Percentiles rank a stretch among this genome's conserved stretches.
Evolutionary conservation across 2,113 vertebrate genomes (phyloP).

Genomic region (Tragelaphus strepsiceros): DNA sequence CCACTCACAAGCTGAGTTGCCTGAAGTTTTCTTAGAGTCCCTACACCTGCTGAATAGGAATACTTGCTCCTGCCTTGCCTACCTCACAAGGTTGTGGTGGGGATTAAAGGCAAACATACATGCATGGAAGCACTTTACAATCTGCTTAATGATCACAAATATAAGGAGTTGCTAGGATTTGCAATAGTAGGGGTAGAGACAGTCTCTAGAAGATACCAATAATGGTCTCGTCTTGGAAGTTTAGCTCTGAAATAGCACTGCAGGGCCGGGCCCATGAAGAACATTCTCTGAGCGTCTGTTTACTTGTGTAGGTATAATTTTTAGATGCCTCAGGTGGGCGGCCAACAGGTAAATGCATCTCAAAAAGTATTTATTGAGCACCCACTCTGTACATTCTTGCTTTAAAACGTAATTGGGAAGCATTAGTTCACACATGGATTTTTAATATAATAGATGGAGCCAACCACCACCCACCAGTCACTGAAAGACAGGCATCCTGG

Average conservation of each 20-base stretch:
- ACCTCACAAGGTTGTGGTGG: not conserved
- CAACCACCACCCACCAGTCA: constrained; percentile 54
- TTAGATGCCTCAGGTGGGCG: constrained; percentile 41
- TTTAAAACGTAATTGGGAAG: constrained; percentile 55
- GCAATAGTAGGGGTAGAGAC: not conserved
- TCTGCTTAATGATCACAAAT: not conserved
- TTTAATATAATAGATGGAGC: constrained; percentile 27
- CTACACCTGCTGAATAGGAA: not conserved
- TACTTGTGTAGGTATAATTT: constrained; percentile 60
- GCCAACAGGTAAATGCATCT: constrained; percentile 58
- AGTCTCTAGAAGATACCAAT: not conserved
- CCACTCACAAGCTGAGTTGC: not conserved
- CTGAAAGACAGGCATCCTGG: constrained; percentile 30
- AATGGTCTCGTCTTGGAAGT: not conserved
- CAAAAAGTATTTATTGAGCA: constrained; percentile 63
- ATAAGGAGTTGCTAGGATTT: not conserved
- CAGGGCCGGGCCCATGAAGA: constrained; percentile 23
- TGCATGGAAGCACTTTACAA: not conserved
- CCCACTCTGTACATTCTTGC: constrained; percentile 60
- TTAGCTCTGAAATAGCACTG: constrained; percentile 6
- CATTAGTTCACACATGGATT: constrained; percentile 58
- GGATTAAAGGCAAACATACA: not conserved
- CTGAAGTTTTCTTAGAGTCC: not conserved
- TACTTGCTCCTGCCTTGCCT: not conserved
- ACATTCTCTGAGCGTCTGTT: constrained; percentile 48